Evolutionary conservation across 2,113 vertebrate species (phyloP), one percentile per base, ranked within the genome.

Genomic region (Sorex araneus): DNA sequence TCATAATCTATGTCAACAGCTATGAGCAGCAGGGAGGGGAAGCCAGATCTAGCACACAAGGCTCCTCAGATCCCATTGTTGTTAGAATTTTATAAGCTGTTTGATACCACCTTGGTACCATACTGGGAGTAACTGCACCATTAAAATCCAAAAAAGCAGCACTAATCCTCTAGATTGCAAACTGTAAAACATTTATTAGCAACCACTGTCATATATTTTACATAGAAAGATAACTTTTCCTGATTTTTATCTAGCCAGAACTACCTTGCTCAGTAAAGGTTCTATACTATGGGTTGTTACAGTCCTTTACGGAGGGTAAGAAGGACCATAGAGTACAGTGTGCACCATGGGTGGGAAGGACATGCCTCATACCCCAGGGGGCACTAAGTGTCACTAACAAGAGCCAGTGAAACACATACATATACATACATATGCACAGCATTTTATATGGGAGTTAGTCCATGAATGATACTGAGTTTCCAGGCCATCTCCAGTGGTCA

Each of bases 301-400:
- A 69, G 71, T 91, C 90, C 82, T 91, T 91, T 82, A 85, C 75
- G 75, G 91, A 85, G 64, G 40, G 76, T 50, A 45, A 32, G 87
- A 84, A 88, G 94, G 95, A 94, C 92, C 50, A 0, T 76, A 71
- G 73, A 84, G 40, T 78, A 60, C 16, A 27, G 19, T 19, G 34
- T 63, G 69, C 80, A 93, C 81, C 74, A 2, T 83, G 28, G 40
- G 11, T 76, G 8, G 78, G 74, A 67, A 84, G 45, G 21, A 66
- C 71, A 71, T 7, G 43, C 66, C 57, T 45, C 57, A 45, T 47
- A 64, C 27, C 57, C 34, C 66, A 50, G 28, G 79, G 69, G 50
- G 8, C 25, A 40, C 28, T 32, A 40, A 84, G 21, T 21, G 1
- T 34, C 27, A 67, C 78, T 85, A 5, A 36, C 36, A 43, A 40